Evolutionary conservation across 2,888 invertebrate species (phyloP).

Genomic region (Melikaiella ostensackeni): DNA sequence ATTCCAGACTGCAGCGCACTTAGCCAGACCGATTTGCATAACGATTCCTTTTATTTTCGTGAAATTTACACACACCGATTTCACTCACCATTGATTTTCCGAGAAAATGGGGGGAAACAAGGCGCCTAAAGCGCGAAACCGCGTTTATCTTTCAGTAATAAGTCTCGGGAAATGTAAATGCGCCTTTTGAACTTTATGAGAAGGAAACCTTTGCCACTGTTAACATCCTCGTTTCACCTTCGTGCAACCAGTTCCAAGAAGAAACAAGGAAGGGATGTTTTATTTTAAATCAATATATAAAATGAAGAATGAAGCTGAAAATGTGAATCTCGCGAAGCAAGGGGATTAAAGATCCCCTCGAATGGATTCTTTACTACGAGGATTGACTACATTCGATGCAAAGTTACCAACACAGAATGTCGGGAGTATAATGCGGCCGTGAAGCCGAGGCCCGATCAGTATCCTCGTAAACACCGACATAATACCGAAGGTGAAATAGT

Average conservation of each 20-base stretch:
- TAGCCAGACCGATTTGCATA: conserved; percentile 36
- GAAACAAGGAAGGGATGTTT: too few species aligned
- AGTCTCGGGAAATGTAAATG: conserved; percentile 36
- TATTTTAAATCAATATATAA: not conserved
- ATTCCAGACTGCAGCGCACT: conserved; percentile 35
- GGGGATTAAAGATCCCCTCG: not conserved
- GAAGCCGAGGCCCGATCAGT: conserved; percentile 23
- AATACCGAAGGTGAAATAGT: conserved; percentile 32
- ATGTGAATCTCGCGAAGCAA: conserved; percentile 15
- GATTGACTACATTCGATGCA: conserved; percentile 12
- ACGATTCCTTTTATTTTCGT: conserved; percentile 35
- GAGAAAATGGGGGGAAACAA: conserved; percentile 8
- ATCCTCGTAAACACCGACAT: conserved; percentile 27
- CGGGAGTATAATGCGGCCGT: conserved; percentile 19
- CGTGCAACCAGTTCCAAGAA: not conserved
- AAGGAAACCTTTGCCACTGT: not conserved
- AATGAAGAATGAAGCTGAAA: not conserved
- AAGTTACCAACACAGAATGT: conserved; percentile 14
- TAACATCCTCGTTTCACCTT: not conserved
- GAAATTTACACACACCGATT: conserved; percentile 31
- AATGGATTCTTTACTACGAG: conserved; percentile 20
- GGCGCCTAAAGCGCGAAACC: conserved; percentile 29
- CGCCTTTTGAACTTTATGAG: conserved; percentile 9
- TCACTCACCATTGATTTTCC: conserved; percentile 33
- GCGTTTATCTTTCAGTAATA: conserved; percentile 36